Evolutionary conservation across 2,888 invertebrate species (phyloP), one percentile per base, ranked within the genome.

Genomic region (Macaria liturata): DNA sequence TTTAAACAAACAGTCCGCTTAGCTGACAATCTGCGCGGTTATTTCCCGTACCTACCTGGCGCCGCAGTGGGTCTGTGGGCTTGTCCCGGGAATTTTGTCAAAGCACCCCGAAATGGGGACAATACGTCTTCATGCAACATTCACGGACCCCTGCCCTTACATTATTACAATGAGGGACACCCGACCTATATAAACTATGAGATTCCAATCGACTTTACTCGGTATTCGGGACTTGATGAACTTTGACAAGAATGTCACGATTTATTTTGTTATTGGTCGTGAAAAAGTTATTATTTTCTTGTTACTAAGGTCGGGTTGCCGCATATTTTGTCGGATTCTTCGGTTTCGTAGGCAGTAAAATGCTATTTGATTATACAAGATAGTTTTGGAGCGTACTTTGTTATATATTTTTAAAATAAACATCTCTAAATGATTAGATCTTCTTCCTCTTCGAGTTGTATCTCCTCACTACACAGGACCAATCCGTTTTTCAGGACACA

Each of bases 71-170:
- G 65, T 66, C 65, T 66, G 56, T 63, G 56, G 52, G 49, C 62
- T 53, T 58, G 50, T 65, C 62, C 61, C 61, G 65, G 80, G 85
- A 84, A 86, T 86, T 82, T 86, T 81, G 86, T 88, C 84, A 86
- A 84, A 83, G 86, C 85, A 70, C 74, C 68, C 71, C 70, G 77
- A 77, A 80, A 80, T 81, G 80, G 74, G 78, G 68, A 80, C 81
- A 80, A 85, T 86, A 85, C 79, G 72, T 86, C 86, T 88, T 83
- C 83, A 81, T 84, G 77, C 76, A 81, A 82, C 81, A 83, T 86
- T 83, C 81, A 81, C 80, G 81, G 78, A 73, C 69, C 79, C 71
- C 69, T 76, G 74, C 75, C 74, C 75, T 71, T 71, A 77, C 77
- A 78, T 82, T 80, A 81, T 82, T 81, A 81, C 80, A 80, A 79